A percentile compares a stretch with the other conserved stretches of the same genome.
These are phyloP conservation scores for Altica lythri DNA, from an alignment of 2,888 invertebrate species.

Conservation along the genomic window DNA sequence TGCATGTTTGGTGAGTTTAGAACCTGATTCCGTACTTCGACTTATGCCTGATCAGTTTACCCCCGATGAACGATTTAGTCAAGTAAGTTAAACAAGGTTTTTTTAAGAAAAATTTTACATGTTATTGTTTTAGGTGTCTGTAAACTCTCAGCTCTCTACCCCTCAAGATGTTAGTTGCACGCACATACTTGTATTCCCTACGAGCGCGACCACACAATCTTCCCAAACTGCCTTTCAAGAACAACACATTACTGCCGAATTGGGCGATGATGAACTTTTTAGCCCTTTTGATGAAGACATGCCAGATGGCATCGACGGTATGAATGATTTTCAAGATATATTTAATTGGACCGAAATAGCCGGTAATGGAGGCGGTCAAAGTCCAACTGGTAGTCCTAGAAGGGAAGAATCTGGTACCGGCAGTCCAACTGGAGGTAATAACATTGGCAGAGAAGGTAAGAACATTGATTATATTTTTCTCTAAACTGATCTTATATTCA, in stretches of 20 bases:
- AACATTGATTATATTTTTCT: too few species aligned
- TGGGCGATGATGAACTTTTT: constrained; percentile 71
- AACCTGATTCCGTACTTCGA: constrained; percentile 69
- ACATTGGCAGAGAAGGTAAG: constrained; percentile 50
- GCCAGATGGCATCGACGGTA: constrained; percentile 63
- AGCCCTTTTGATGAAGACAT: constrained; percentile 60
- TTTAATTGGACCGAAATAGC: constrained; percentile 70
- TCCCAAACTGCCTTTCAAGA: constrained; percentile 72
- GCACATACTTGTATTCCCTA: constrained; percentile 98
- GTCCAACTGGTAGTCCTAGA: constrained; percentile 57
- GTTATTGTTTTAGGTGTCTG: constrained; percentile 62
- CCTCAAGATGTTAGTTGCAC: constrained; percentile 97
- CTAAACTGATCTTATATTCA: too few species aligned
- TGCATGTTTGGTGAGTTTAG: constrained; percentile 90
- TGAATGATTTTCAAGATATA: constrained; percentile 77
- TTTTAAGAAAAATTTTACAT: neutral
- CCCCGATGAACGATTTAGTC: constrained; percentile 86
- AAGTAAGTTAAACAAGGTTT: too few species aligned
- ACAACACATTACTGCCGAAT: constrained; percentile 69
- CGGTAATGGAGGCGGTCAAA: constrained; percentile 60
- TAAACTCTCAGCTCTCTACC: constrained; percentile 89
- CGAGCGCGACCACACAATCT: constrained; percentile 90
- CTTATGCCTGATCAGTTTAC: constrained; percentile 95
- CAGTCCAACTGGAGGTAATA: constrained; percentile 60
- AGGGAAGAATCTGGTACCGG: constrained; percentile 50